Base-by-base conservation (phyloP, 2,113 vertebrate species). In the Lathamus discolor region DNA sequence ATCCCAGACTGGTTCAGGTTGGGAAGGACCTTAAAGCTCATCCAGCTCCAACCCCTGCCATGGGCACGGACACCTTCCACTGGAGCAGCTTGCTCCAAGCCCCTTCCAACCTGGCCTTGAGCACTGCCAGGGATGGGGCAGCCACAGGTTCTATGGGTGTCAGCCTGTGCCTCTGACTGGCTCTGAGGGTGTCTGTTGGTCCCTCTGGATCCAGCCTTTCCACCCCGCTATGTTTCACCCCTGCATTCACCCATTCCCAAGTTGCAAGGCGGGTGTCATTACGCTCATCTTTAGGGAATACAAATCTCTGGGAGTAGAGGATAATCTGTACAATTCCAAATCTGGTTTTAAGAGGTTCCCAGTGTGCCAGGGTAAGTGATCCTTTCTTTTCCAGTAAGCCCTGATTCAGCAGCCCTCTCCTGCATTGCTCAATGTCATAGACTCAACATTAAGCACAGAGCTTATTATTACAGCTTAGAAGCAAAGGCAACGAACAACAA, bases 381-480 rank as follows among this genome's bases (percentile, higher is more conserved):
- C 20, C 0, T 1, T 72, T 43, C 57, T 68, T 24, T 18, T 10
- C 31, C 35, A 0, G 0, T 62, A 41, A 69, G 3, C 12, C 39
- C 31, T 25, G 31, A 18, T 63, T 86, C 59, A 83, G n/a, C 43
- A 37, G 27, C 20, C 13, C 37, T 4, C 7, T 59, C 28, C 17
- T 51, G 61, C 35, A 9, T 6, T 79, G 70, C 44, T 69, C 39
- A 48, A 10, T 13, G 1, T 41, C 24, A 31, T 7, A 52, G 8
- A 37, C 41, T 63, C 31, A 20, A 17, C 8, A 11, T 13, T 9
- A 62, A 67, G 61, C 29, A 54, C 43, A 35, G 46, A 77, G 72
- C 33, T 57, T 57, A n/a, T 24, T 54, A 2, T 11, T 69, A 12
- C 57, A 29, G 37, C 59, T 80, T 83, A 69, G 37, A 59, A 91